Evolutionary conservation across 2,113 vertebrate genomes (phyloP), one percentile per base, ranked within the genome.

Genomic region (Nothoprocta perdicaria): DNA sequence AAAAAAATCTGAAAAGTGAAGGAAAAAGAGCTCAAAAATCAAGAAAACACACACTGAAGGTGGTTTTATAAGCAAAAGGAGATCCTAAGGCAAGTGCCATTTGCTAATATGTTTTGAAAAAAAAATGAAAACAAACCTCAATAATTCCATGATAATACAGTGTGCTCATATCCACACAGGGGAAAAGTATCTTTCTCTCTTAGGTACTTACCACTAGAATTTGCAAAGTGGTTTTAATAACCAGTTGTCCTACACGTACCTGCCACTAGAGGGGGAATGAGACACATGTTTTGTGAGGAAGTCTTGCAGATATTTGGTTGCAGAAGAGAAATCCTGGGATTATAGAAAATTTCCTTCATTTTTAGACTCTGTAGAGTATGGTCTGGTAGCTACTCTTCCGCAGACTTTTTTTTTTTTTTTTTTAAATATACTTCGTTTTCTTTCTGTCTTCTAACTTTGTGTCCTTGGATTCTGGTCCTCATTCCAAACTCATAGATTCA

Each of bases 211-310:
- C 19, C 29, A 22, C 52, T 66, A 31, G 61, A 52, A 21, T 65
- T 87, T 46, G 17, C 24, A 6, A 58, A 17, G 12, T 10, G 31
- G 17, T 67, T 90, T 87, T 61, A 74, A 27, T 57, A 24, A 41
- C 55, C 77, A 5, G 52, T 72, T 81, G 88, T 94, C 77, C 92
- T 96, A 3, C 78, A 74, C 57, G 66, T 90, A 78, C 22, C 77
- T 90, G 62, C 95, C 95, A 93, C 94, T 96, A 93, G 94, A 96
- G 95, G 95, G 95, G 31, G 91, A 26, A 84, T 95, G 74, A 92
- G 81, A 89, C 52, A 84, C 31, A 15, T 69, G 21, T 53, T 84
- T 93, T 72, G 43, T 76, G 62, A 23, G 0, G 4, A 86, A 52
- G 19, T 57, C 75, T 78, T 75, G 52, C 43, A 63, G 46, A 6